Conservation (phyloP, 2,888 invertebrate species). For the Torymus tubicola region DNA sequence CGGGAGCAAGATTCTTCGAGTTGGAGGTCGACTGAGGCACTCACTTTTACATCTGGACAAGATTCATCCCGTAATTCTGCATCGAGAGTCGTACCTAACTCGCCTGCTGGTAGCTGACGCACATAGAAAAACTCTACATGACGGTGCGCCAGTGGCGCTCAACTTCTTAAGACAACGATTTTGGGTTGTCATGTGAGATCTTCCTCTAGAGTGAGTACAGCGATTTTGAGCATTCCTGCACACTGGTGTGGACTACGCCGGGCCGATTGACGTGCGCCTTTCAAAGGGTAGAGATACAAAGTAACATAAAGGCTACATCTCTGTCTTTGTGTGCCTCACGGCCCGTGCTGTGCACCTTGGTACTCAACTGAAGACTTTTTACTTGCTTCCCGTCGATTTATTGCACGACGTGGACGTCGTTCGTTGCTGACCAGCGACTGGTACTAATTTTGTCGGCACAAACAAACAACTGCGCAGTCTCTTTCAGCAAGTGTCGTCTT, state of each 20-base stretch:
- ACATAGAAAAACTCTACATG: not conserved
- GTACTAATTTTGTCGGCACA: not conserved
- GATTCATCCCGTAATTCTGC: not conserved
- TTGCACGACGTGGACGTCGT: not conserved
- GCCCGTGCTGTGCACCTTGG: slow-evolving; percentile 60
- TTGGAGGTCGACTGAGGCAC: no score
- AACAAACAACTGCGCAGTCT: not conserved
- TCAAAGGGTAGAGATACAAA: slow-evolving; percentile 44
- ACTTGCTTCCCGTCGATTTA: not conserved
- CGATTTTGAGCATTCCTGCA: not conserved
- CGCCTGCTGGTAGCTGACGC: not conserved
- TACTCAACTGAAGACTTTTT: not conserved
- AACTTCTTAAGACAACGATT: not conserved
- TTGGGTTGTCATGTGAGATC: not conserved
- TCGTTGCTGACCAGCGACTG: not conserved
- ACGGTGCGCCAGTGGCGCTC: not conserved
- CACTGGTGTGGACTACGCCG: slow-evolving; percentile 60
- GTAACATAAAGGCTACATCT: slow-evolving; percentile 57
- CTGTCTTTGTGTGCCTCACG: slow-evolving; percentile 61
- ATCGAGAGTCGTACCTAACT: not conserved
- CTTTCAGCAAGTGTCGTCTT: not conserved
- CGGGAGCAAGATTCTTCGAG: no score
- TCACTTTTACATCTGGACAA: not conserved
- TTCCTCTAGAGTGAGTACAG: not conserved
- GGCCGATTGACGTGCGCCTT: slow-evolving; percentile 56